These are phyloP conservation scores for Cenopis cana DNA, from an alignment of 2,888 invertebrate species.

Conservation along the genomic window DNA sequence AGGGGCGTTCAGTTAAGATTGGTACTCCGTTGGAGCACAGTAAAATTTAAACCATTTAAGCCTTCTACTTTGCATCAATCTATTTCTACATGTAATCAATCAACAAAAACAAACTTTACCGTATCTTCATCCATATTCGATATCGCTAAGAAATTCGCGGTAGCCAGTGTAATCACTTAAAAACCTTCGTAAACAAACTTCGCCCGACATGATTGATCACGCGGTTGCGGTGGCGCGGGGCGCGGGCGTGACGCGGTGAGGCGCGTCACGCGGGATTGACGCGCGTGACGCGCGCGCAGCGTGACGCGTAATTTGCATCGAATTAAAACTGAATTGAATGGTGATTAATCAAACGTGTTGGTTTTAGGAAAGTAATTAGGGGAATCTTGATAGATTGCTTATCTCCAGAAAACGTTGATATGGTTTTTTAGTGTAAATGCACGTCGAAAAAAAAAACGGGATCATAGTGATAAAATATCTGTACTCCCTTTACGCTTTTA, in stretches of 20 bases:
- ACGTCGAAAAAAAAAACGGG: no score
- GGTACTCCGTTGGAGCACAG: no score
- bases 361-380: slow-evolving; percentile 3
- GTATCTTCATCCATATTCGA: slow-evolving; percentile 4
- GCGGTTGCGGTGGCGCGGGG: slow-evolving; percentile 1
- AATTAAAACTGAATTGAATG: slow-evolving; percentile 25
- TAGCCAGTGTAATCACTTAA: slow-evolving; percentile 2
- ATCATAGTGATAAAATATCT: no score
- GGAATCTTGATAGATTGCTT: background rate
- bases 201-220: slow-evolving; percentile 22
- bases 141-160: background rate
- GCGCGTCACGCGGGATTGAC: slow-evolving; percentile 8
- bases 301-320: slow-evolving; percentile 39
- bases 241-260: background rate
- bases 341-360: slow-evolving; percentile 32
- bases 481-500: no score
- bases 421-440: slow-evolving; percentile 4
- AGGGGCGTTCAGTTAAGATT: no score
- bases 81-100: background rate
- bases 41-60: no score
- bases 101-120: background rate
- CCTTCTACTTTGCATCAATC: background rate
- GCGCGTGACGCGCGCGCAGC: slow-evolving; percentile 13
- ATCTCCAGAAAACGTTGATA: background rate
- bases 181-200: slow-evolving; percentile 14